Evolutionary conservation across 37 sponge, comb jelly and placozoan species (phyloP), one percentile per base, ranked within the genome.

Genomic region (Geodia barretti): DNA sequence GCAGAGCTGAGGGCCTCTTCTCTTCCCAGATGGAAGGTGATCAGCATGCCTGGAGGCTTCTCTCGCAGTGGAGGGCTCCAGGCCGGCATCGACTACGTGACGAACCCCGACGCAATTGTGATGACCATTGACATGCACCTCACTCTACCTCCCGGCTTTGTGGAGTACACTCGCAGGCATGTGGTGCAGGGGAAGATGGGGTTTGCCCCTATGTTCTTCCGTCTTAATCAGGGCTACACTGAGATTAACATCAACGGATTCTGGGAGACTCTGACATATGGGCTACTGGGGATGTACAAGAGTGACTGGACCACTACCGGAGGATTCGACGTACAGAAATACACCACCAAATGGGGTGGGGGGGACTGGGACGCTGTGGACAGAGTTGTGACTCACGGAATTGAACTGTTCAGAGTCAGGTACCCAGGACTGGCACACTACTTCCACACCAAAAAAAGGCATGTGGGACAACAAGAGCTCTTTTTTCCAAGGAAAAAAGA

Each of bases 311-410:
- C 4, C 5, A 42, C 35, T 9, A 70, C 83, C 65, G 87, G 87
- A 23, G 92, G 92, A 24, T 82, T 83, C 42, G 59, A 91, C 74
- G 40, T 59, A 3, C 54, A 30, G 24, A 75, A 78, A n/a, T 91
- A 84, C 83, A 82, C 30, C 21, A 33, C 29, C 47, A 82, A 85
- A 43, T 91, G 92, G 92, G 92, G 92, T 43, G 92, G 92, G 67
- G 92, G 86, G 64, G 92, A 91, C 69, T 91, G 92, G 92, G 92
- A 91, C 58, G 33, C 78, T 30, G 29, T 91, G 30, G 92, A 91
- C 87, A 90, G 91, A 47, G 54, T 80, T 26, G 9, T 83, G 31
- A 43, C 86, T 4, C 36, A 75, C 11, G 91, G 91, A 3, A 81
- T 68, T 76, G 91, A 90, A 73, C 64, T 60, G 31, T 90, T 90